A percentile compares a stretch with the other conserved stretches of the same genome.
These are phyloP conservation scores for Nycticebus coucang DNA, from an alignment of 2,113 vertebrate genomes.

Conservation along the genomic window DNA sequence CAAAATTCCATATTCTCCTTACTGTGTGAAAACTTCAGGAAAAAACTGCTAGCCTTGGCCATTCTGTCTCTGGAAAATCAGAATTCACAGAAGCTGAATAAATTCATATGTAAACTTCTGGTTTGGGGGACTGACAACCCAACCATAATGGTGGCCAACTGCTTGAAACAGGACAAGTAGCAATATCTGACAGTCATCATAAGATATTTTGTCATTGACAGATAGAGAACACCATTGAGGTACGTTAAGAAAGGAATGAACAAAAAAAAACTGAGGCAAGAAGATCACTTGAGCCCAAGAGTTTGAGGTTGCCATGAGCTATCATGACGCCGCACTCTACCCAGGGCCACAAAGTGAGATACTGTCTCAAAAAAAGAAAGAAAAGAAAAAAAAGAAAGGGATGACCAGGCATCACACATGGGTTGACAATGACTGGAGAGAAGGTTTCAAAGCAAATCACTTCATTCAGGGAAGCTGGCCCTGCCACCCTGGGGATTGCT, in stretches of 20 bases:
- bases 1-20: neutral
- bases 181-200: neutral
- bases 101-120: neutral
- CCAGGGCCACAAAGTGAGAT: too few species aligned
- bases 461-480: too few species aligned
- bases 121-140: neutral
- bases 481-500: neutral
- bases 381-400: neutral
- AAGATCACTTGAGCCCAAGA: too few species aligned
- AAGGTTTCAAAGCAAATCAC: neutral
- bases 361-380: too few species aligned
- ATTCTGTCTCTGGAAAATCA: neutral
- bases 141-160: neutral
- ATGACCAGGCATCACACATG: rapidly evolving
- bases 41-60: neutral
- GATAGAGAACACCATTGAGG: neutral
- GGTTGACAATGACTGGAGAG: neutral
- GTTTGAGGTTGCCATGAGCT: too few species aligned
- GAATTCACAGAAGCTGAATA: neutral
- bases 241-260: neutral
- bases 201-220: neutral
- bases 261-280: too few species aligned
- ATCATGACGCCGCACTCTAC: too few species aligned
- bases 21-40: neutral
- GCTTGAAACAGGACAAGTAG: neutral